Evolutionary conservation across 2,113 vertebrate genomes (phyloP), one percentile per base, ranked within the genome.

Genomic region (Pelvicachromis taeniatus): DNA sequence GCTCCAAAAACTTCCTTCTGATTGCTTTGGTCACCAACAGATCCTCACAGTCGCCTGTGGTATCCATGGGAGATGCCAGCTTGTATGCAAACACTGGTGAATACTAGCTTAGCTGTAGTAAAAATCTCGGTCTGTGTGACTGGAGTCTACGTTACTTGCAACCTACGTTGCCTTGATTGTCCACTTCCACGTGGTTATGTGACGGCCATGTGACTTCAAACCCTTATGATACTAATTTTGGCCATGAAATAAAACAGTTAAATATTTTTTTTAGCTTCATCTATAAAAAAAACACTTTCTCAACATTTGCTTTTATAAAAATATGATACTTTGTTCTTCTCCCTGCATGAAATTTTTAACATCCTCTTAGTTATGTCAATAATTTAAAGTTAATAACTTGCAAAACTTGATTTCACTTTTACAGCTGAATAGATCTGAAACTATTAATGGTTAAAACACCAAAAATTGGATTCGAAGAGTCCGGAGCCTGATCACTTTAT

Each of bases 401-500:
- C 40, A 70, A 23, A 26, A 70, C 29, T 29, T 48, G 21, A 70
- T 17, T 70, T 52, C 59, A 12, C 10, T 52, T 31, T 75, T 75
- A 31, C 45, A 13, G 16, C 26, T 75, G 45, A 50, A 31, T 52
- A 52, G 19, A 75, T 26, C 70, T 52, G 26, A 13, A 33, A 33
- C 6, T 50, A 8, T 48, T 48, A 75, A 50, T 2, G 9, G 23
- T 52, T 75, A 33, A 31, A 75, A 75, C 52, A 52, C 17, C 26
- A 78, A 42, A 84, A 4, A 82, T 48, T 84, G 53, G 54, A 85
- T 63, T 65, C 17, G 33, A 83, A 35, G 65, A 88, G 56, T 45
- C 10, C 26, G 3, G 1, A 26, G 16, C 29, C 56, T 78, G 75
- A 78, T 58, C 40, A 70, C 82, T 55, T 78, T 81, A 42, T 77